Percentiles rank a stretch among this genome's conserved stretches.
Conservation (phyloP, 2,113 vertebrate genomes). For the Pao palembangensis region DNA sequence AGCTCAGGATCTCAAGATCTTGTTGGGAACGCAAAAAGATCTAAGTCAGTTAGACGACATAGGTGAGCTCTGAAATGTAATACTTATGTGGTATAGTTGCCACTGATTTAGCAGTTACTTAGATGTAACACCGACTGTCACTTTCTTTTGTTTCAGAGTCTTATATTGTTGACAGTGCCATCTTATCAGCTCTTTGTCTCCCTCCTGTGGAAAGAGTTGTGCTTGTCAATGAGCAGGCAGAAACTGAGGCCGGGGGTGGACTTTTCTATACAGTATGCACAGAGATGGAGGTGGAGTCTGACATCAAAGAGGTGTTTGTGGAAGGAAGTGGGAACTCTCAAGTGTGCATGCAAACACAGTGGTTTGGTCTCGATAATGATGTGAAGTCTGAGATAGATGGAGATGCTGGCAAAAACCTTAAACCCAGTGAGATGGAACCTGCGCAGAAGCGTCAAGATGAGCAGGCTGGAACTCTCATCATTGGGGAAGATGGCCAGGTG, state of each 20-base stretch:
- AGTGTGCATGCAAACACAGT: slow-evolving; percentile 29
- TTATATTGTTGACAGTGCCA: slow-evolving; percentile 57
- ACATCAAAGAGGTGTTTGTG: slow-evolving; percentile 48
- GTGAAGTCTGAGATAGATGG: slow-evolving; percentile 50
- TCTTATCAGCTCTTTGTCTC: slow-evolving; percentile 65
- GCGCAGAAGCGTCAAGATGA: slow-evolving; percentile 9
- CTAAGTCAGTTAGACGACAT: slow-evolving; percentile 59
- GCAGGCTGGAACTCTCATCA: slow-evolving; percentile 52
- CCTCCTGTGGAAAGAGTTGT: slow-evolving; percentile 61
- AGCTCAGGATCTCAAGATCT: slow-evolving; percentile 56
- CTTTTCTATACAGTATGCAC: slow-evolving; percentile 60
- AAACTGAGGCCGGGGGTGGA: slow-evolving; percentile 26
- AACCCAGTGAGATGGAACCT: slow-evolving; percentile 23
- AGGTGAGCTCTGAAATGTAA: slow-evolving; percentile 33
- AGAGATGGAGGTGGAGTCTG: slow-evolving; percentile 68
- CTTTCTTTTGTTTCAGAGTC: slow-evolving; percentile 45
- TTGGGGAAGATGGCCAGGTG: slow-evolving; percentile 62
- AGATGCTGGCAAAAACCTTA: slow-evolving; percentile 4
- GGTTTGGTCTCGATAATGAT: slow-evolving; percentile 38
- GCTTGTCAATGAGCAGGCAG: slow-evolving; percentile 54
- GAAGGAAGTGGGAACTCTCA: slow-evolving; percentile 21
- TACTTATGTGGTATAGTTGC: not conserved
- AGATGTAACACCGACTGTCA: not conserved
- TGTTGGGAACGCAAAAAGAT: slow-evolving; percentile 67
- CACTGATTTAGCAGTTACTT: no score